Conservation (phyloP, 2,888 invertebrate species). For the Pterobdella sp. region DNA sequence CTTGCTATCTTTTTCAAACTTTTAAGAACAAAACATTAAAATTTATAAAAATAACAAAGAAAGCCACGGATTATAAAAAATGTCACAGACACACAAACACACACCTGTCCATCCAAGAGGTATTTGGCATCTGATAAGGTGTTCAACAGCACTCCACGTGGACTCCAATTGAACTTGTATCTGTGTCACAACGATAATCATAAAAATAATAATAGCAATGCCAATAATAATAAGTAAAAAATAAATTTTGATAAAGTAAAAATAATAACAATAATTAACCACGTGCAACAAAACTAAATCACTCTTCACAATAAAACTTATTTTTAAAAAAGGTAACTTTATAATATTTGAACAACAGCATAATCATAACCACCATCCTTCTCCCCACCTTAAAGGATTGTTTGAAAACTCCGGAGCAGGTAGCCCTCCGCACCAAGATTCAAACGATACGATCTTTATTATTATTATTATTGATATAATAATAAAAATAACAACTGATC, state of each 20-base stretch:
- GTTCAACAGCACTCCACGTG: conserved; percentile 81
- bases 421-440: conserved; percentile 91
- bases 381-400: conserved; percentile 57
- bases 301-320: neutral
- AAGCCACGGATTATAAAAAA: too few relatives aligned
- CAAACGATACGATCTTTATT: conserved; percentile 73
- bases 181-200: too few relatives aligned
- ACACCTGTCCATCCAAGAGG: conserved; percentile 68
- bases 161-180: conserved; percentile 66
- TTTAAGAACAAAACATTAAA: neutral
- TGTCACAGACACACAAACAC: too few relatives aligned
- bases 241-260: neutral
- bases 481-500: neutral
- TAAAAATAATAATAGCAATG: neutral
- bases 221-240: neutral
- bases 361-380: conserved; percentile 23
- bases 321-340: neutral
- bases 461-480: neutral
- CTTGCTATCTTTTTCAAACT: neutral
- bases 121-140: conserved; percentile 83
- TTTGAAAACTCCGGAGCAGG: conserved; percentile 93
- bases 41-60: neutral
- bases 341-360: neutral
- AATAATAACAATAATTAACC: neutral
- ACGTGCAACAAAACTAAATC: too few relatives aligned